A percentile compares a stretch with the other conserved stretches of the same genome.
phyloP scores from a whole-genome alignment of 2,888 invertebrate species.

The Myopa tessellatipennis region DNA sequence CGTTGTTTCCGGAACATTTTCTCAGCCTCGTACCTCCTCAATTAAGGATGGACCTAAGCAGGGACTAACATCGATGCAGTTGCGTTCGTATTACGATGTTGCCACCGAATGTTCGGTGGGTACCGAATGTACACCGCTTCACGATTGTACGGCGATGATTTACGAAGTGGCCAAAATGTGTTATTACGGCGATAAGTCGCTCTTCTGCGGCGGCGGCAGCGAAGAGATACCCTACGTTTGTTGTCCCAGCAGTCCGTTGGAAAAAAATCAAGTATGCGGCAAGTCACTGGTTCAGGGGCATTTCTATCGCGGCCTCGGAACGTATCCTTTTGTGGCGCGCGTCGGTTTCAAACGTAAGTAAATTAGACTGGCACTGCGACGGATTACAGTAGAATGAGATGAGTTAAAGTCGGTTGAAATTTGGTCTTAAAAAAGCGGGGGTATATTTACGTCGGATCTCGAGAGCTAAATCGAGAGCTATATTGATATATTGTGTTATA shows the following conservation, averaged over 20 bases:
- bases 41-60: slow-evolving; percentile 42
- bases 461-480: background rate
- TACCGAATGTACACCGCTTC: slow-evolving; percentile 65
- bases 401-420: no score
- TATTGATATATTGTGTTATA: no score
- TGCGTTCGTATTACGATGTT: slow-evolving; percentile 59
- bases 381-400: background rate
- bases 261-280: slow-evolving; percentile 72
- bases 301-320: slow-evolving; percentile 76
- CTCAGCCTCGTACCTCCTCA: slow-evolving; percentile 13
- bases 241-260: slow-evolving; percentile 66
- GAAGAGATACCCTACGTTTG: slow-evolving; percentile 67
- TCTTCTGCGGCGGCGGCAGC: slow-evolving; percentile 62
- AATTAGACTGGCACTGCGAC: no score
- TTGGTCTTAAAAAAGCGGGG: background rate
- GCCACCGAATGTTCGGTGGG: slow-evolving; percentile 60
- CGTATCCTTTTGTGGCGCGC: slow-evolving; percentile 81
- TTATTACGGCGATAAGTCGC: slow-evolving; percentile 66
- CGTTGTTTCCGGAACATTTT: slow-evolving; percentile 44
- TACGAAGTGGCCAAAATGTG: slow-evolving; percentile 67
- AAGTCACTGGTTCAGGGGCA: slow-evolving; percentile 75
- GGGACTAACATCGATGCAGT: slow-evolving; percentile 49
- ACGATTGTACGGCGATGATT: slow-evolving; percentile 66
- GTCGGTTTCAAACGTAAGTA: slow-evolving; percentile 80
- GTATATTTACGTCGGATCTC: no score